Evolutionary conservation across 2,113 vertebrate species (phyloP).

Genomic region (Mohoua ochrocephala): DNA sequence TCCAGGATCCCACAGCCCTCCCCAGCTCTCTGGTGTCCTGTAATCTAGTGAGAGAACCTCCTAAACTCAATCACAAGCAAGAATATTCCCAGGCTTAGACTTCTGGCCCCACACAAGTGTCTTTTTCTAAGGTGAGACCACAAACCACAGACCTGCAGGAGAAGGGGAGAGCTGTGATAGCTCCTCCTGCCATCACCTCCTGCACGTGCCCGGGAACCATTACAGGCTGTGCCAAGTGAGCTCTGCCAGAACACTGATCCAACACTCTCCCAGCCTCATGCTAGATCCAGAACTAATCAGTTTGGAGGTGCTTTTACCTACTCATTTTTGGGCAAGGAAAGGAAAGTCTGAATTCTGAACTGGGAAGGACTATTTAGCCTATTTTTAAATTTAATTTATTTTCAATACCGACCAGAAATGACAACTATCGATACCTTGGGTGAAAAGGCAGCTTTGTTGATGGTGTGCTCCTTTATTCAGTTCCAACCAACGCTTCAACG

Average conservation of each 20-base stretch:
- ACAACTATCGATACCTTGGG: neutral
- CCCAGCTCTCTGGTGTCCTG: neutral
- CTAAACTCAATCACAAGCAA: neutral
- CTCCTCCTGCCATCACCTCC: neutral
- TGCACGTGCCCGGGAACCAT: neutral
- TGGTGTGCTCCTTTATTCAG: neutral
- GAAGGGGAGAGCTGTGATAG: neutral
- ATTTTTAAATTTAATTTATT: neutral
- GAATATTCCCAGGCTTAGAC: neutral
- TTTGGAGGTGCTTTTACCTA: neutral
- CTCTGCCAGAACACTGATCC: neutral
- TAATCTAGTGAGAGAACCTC: neutral
- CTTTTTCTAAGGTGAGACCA: neutral
- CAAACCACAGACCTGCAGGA: neutral
- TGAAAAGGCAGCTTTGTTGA: neutral
- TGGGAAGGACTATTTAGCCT: neutral
- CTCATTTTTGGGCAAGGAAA: neutral
- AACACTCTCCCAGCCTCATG: neutral
- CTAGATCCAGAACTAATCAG: neutral
- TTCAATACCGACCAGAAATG: neutral
- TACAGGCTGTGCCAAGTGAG: neutral
- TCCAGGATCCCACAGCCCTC: accelerated
- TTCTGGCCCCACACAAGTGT: neutral
- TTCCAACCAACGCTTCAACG: neutral
- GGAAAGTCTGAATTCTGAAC: neutral